These are phyloP conservation scores for Pachyseris speciosa DNA, from an alignment of 64 coral and sea anemone genomes.

Conservation along the genomic window DNA sequence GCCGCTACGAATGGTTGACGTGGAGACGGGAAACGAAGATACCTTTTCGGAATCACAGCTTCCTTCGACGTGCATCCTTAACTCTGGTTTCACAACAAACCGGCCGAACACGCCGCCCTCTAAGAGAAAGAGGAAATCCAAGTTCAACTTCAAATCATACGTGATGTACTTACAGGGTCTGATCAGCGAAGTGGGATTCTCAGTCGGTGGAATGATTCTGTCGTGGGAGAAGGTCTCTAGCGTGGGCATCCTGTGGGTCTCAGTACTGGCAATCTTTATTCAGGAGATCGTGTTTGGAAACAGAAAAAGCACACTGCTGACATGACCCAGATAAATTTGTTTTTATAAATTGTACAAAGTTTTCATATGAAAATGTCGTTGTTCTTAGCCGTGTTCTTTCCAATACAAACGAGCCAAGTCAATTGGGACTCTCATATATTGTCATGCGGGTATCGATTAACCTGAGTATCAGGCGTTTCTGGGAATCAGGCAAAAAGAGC, in stretches of 20 bases:
- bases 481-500: no score
- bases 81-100: constrained; percentile 8
- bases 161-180: constrained; percentile 94
- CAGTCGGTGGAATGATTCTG: constrained; percentile 84
- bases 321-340: constrained; percentile 22
- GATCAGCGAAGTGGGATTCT: constrained; percentile 82
- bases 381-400: no score
- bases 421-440: no score
- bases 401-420: no score
- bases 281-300: constrained; percentile 95
- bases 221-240: constrained; percentile 94
- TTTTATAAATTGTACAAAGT: no score
- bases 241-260: constrained; percentile 76
- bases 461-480: no score
- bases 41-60: not conserved
- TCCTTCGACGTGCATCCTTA: constrained; percentile 22
- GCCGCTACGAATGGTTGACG: not conserved
- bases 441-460: no score
- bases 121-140: constrained; percentile 56
- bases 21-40: not conserved
- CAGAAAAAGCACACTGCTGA: constrained; percentile 87
- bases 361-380: no score
- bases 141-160: constrained; percentile 94
- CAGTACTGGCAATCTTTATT: constrained; percentile 89
- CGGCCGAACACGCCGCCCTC: not conserved